Evolutionary conservation across 2,797 vertebrate species (phyloP), one percentile per base, ranked within the genome.

Genomic region (Melanotaenia nigrans): DNA sequence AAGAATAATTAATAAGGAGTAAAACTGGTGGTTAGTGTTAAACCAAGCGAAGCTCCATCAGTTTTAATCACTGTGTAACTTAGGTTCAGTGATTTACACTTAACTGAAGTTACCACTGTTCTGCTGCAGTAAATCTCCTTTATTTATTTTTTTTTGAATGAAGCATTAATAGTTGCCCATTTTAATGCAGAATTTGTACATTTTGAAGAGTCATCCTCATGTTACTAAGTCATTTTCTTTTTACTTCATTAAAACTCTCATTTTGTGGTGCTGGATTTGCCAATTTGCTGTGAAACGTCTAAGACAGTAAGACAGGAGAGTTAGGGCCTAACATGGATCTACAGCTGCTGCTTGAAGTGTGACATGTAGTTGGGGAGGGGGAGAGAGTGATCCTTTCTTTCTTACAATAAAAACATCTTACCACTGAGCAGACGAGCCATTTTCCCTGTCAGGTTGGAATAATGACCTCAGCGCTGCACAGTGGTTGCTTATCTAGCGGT

Each of bases 391-490:
- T 49, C 10, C 12, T 14, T 42, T 38, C 70, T 13, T 14, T 73
- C 24, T 28, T 57, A 45, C 36, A 55, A 59, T 25, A 40, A 56
- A 49, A 75, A 25, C 38, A 33, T 20, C 54, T 72, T 38, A 45
- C 65, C 38, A 22, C 49, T 32, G 5, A 68, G 24, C 42, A 58
- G 57, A 14, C 3, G 8, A 20, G 59, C 33, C 64, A 63, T 77
- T 83, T 63, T 35, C 64, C 5, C 70, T 72, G 75, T 85, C 73
- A 51, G 45, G 38, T 57, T 68, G 59, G 54, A 80, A 69, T 83
- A 84, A 85, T 67, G 77, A 79, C 79, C 68, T 72, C 78, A 55
- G 75, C 69, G 47, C n/a, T 35, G 14, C 62, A 64, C 73, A 75
- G 73, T 25, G 69, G 77, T 62, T 81, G 73, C 67, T 83, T 81